Evolutionary conservation across 2,113 vertebrate species (phyloP), one percentile per base, ranked within the genome.

Genomic region (Cynocephalus volans): DNA sequence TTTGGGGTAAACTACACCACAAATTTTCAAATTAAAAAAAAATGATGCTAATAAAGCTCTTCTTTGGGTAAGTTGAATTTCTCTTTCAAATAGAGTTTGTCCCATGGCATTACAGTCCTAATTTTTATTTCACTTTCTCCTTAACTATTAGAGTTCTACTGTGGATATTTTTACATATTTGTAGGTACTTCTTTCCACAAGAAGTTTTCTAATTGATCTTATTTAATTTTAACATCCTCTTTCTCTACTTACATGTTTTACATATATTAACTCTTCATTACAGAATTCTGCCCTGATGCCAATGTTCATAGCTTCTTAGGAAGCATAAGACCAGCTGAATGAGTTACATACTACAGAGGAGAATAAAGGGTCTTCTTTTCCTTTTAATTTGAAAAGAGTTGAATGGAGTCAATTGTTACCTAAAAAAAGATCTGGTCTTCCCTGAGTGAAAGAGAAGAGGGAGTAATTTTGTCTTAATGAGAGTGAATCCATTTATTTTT

Each of bases 331-430:
- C 23, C 23, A 91, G 54, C 17, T 21, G 36, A 94, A 56, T 69
- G 54, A 64, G 11, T 33, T 79, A 48, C 19, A 8, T 33, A 10
- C 50, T 54, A 2, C 14, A 10, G 14, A 19, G 33, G 7, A 36
- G 4, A 88, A 79, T 67, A 83, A 96, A 75, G n/a, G 4, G 41
- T 15, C 13, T 82, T 48, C 10, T 56, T 5, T 90, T 72, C 41
- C 17, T 45, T 97, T 80, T 72, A 72, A 85, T 12, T 73, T 94
- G 18, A 96, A 91, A 94, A 41, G 9, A 80, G 15, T 82, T 19
- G 2, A 88, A 82, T 90, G 4, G 9, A 88, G 19, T 82, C 92
- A 64, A 94, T 64, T 85, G 12, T 7, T 81, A 97, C 93, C 41
- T 65, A 73, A 17, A 33, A 64, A 97, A 41, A 92, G 50, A 86